These are phyloP conservation scores for Miniopterus natalensis DNA, from an alignment of 2,113 vertebrate genomes.

Conservation along the genomic window DNA sequence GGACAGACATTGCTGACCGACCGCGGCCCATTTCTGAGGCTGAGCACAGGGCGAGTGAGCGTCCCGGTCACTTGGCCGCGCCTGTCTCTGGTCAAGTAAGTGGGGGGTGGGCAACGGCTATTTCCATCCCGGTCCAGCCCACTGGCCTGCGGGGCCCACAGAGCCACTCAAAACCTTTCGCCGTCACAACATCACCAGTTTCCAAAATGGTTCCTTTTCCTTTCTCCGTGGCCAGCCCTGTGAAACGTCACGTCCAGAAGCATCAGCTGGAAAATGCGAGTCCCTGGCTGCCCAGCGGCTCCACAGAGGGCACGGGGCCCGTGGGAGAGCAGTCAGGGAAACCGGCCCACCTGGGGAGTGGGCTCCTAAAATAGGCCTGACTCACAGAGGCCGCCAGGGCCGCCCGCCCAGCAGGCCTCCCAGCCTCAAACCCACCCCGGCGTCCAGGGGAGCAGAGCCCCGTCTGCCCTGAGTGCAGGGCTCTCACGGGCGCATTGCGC, in stretches of 20 bases:
- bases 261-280: neutral
- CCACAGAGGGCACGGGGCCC: fast-evolving
- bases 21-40: neutral
- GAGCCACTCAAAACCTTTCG: neutral
- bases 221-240: neutral
- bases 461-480: neutral
- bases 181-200: neutral
- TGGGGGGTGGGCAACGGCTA: fast-evolving
- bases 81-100: neutral
- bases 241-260: neutral
- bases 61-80: neutral
- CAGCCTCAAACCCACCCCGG: neutral
- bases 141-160: neutral
- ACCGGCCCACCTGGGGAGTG: slow-evolving; percentile 48
- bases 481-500: neutral
- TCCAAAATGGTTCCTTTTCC: neutral
- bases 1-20: neutral
- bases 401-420: neutral
- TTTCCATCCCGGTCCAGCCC: neutral
- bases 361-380: slow-evolving; percentile 50
- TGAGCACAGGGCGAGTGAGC: fast-evolving
- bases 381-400: neutral
- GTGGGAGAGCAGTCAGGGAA: neutral
- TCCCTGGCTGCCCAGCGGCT: neutral
- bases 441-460: neutral